Evolutionary conservation across 2,888 invertebrate species (phyloP).

Genomic region (Hirtodrosophila cameraria): DNA sequence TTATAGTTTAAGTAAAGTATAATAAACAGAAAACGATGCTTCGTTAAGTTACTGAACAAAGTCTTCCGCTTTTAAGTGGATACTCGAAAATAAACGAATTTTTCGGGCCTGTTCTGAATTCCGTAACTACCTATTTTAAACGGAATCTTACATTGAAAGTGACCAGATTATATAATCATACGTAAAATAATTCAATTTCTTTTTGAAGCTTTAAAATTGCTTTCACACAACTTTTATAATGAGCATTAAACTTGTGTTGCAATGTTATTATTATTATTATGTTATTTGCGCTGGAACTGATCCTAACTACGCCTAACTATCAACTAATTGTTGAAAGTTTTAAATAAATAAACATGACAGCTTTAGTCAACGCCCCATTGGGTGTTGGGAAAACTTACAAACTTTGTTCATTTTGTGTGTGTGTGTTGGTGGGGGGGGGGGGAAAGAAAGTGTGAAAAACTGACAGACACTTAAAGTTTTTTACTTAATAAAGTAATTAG

Average conservation of each 20-base stretch:
- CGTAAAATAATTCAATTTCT: neutral
- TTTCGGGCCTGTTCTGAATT: no score
- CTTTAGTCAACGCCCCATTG: conserved; percentile 11
- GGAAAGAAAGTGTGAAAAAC: conserved; percentile 31
- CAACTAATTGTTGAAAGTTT: conserved; percentile 37
- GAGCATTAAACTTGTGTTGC: conserved; percentile 7
- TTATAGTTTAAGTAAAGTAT: no score
- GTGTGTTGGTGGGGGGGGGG: no score
- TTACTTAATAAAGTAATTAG: conserved; percentile 48
- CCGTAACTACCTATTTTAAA: no score
- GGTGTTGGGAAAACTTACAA: conserved; percentile 9
- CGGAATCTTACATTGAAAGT: no score
- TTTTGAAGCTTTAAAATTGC: neutral
- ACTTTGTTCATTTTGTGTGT: conserved; percentile 46
- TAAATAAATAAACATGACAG: conserved; percentile 42
- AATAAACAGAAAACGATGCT: no score
- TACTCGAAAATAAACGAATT: no score
- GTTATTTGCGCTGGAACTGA: conserved; percentile 16
- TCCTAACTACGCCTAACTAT: conserved; percentile 33
- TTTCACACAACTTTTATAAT: neutral
- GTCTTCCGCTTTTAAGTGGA: no score
- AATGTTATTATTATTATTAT: conserved; percentile 3
- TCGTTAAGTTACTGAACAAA: no score
- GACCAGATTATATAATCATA: no score
- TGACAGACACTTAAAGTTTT: conserved; percentile 11